Base-by-base conservation (phyloP, 2,113 vertebrate genomes). In the Cygnus atratus region DNA sequence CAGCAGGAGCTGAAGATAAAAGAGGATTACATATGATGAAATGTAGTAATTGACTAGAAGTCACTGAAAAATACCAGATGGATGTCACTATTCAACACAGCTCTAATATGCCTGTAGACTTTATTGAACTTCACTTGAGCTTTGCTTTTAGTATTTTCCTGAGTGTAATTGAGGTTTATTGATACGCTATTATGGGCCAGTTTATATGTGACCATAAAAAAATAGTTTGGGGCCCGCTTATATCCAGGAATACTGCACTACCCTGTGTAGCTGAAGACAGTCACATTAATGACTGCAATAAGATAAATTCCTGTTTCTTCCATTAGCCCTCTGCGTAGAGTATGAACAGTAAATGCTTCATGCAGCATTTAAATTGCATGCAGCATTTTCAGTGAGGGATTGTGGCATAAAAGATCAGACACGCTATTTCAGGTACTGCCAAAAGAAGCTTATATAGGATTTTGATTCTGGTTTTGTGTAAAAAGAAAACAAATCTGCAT, bases 1-100 rank as follows among this genome's bases (percentile, higher is more conserved):
- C 98, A 98, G 97, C 97, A 97, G 98, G 98, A 97, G 97, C 70
- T 95, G 90, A 95, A 97, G 97, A 98, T 98, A 97, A 98, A 98
- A 98, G 98, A 95, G 96, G 97, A 98, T 98, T 98, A 97, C 94
- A 95, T 88, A 91, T 66, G 76, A 98, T 96, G 97, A 98, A 97
- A 98, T 92, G 97, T 78, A 96, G 97, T 98, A 98, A 98, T 98
- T 98, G 97, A 97, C 97, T 97, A 96, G 96, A 98, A 98, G 96
- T 97, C 94, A 94, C 96, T 44, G 81, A 97, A 98, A 98, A 98
- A 97, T 98, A 97, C 97, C 97, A 98, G 97, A 97, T 98, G 98
- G 97, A 97, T 98, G 95, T 97, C 97, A 96, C 96, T 73, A 76
- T 96, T 97, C 96, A 93, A 62, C 95, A 73, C 54, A 95, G 90